Conservation (phyloP, 2,797 vertebrate species). For the Amblyraja radiata region DNA sequence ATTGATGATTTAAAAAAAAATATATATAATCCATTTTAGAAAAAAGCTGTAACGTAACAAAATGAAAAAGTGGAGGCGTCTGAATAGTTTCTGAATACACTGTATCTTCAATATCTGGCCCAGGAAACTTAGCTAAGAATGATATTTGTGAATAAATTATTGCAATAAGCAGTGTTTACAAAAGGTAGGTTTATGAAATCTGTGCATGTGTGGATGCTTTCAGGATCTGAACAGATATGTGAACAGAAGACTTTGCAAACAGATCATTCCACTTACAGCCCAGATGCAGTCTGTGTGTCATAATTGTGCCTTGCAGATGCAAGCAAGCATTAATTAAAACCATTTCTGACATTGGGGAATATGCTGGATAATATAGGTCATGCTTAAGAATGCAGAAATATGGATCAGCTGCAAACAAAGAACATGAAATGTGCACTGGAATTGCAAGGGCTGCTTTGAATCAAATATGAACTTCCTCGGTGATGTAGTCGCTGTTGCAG, state of each 20-base stretch:
- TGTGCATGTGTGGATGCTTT: background rate
- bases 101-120: too few species aligned
- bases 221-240: background rate
- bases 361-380: background rate
- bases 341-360: conserved; percentile 22
- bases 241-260: background rate
- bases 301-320: conserved; percentile 13
- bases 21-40: too few species aligned
- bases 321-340: conserved; percentile 17
- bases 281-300: background rate
- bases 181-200: background rate
- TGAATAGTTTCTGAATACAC: too few species aligned
- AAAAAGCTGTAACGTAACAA: too few species aligned
- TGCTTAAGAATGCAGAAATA: background rate
- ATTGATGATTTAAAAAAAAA: too few species aligned
- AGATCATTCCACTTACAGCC: background rate
- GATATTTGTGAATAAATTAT: background rate
- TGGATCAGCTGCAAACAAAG: background rate
- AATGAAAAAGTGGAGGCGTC: too few species aligned
- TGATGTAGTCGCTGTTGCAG: too few species aligned
- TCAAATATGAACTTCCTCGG: background rate
- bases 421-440: background rate
- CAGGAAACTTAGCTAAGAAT: background rate
- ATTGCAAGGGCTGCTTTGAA: background rate
- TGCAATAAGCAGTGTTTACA: background rate